Conservation (phyloP, 1,140 invertebrate genomes). For the Drosophila takahashii region DNA sequence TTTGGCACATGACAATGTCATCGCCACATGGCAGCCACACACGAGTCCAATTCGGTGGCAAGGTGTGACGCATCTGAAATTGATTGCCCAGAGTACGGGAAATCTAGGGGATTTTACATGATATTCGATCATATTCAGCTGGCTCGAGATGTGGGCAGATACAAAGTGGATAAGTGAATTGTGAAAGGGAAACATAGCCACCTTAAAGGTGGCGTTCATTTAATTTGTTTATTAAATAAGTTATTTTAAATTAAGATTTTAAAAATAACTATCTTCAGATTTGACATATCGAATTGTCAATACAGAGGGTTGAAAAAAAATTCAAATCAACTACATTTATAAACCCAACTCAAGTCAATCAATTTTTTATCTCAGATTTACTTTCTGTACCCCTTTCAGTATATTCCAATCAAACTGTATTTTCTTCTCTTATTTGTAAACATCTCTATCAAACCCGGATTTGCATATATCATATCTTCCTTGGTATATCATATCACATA, state of each 20-base stretch:
- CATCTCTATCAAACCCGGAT: slow-evolving; percentile 6
- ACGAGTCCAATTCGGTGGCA: slow-evolving; percentile 37
- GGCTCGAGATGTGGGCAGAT: slow-evolving; percentile 16
- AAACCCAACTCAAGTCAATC: slow-evolving; percentile 1
- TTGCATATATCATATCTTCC: slow-evolving; percentile 36
- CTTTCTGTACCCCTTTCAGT: neutral
- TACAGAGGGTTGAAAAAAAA: neutral
- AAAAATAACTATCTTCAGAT: too few relatives aligned
- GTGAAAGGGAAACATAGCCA: neutral
- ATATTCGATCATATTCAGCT: slow-evolving; percentile 37
- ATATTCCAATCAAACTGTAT: slow-evolving; percentile 4
- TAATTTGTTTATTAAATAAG: too few relatives aligned
- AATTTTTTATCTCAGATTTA: neutral
- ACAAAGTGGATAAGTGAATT: slow-evolving; percentile 26
- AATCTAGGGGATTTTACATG: slow-evolving; percentile 12
- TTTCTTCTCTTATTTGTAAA: slow-evolving; percentile 14
- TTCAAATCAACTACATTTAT: neutral
- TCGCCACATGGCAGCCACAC: slow-evolving; percentile 52
- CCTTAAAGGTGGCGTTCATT: neutral
- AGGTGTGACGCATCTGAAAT: slow-evolving; percentile 70
- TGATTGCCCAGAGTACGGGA: slow-evolving; percentile 12
- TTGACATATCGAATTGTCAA: neutral
- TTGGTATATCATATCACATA: slow-evolving; percentile 32
- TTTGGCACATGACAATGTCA: slow-evolving; percentile 42
- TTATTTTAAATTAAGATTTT: too few relatives aligned